Base-by-base conservation (phyloP, 37 sponge, comb jelly and placozoan genomes). In the Theonella swinhoei region DNA sequence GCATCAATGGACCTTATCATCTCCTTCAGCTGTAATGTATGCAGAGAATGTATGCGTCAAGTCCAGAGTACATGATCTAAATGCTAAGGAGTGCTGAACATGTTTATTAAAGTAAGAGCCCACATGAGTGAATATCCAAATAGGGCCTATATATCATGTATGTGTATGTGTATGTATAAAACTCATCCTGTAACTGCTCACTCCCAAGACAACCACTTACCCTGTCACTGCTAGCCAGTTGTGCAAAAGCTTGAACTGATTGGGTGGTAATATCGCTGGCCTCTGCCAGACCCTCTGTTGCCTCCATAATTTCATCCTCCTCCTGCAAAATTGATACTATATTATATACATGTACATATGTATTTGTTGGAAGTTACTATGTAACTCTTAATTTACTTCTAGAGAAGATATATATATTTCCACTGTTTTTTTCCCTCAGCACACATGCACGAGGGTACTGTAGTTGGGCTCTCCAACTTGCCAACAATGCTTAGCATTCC, bases 201-300 rank as follows among this genome's bases (percentile, higher is more conserved):
- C 22, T 43, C 9, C 1, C 1, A 24, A 29, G 3, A 4, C 47
- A 42, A 24, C 19, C 9, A n/a, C 74, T 29, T 33, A 94, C 95
- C 87, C 88, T 39, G 33, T 82, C 61, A 72, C 93, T 89, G 78
- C 78, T 83, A 17, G 62, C 66, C 33, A 95, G 81, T 43, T 92
- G 88, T 26, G 95, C 93, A 30, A 92, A 38, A 23, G 74, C 62
- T 43, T 41, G 59, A 29, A 95, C 85, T 23, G 93, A 89, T 19
- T 71, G 67, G 42, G 82, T 80, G 11, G 42, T 37, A 38, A 62
- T 24, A 1, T 82, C 75, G 3, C 38, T 78, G 23, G 65, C 29
- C 0, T 40, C 83, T 42, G 81, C 86, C 80, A 89, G n/a, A 23
- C 64, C 78, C 66, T 88, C 87, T 54, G 59, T 70, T 23, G 42